Conservation (phyloP, 2,888 invertebrate species). For the Xestobium rufovillosum region DNA sequence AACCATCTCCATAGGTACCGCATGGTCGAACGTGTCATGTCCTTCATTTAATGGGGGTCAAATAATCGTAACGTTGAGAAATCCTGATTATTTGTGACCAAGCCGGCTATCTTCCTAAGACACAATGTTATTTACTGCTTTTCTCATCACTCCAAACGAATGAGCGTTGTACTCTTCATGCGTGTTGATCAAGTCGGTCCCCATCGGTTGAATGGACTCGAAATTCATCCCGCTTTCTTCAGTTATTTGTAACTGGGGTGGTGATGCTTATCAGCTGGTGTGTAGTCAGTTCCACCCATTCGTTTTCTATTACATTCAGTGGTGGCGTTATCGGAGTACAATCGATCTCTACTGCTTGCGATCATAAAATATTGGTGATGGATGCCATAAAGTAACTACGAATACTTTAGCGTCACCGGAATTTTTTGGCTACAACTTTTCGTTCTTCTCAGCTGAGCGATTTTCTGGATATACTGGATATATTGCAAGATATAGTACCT, state of each 20-base stretch:
- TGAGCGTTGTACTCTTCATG: too few relatives aligned
- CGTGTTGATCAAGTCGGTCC: conserved; percentile 11
- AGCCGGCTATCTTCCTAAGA: conserved; percentile 14
- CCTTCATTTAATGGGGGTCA: conserved; percentile 14
- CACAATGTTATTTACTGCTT: conserved; percentile 21
- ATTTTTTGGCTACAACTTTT: conserved; percentile 25
- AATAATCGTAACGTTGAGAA: conserved; percentile 16
- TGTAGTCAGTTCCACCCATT: conserved; percentile 20
- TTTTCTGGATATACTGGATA: conserved; percentile 25
- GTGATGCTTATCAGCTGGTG: conserved; percentile 8
- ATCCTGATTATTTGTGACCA: conserved; percentile 16
- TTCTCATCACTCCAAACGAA: conserved; percentile 19
- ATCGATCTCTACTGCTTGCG: conserved; percentile 13
- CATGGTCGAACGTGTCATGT: conserved; percentile 14
- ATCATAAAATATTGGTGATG: conserved; percentile 20
- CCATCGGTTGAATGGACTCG: conserved; percentile 19
- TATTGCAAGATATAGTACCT: conserved; percentile 28
- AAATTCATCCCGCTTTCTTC: conserved; percentile 13
- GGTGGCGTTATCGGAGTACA: conserved; percentile 21
- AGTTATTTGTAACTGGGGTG: conserved; percentile 12
- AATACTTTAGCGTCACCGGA: conserved; percentile 22
- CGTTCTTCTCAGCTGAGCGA: conserved; percentile 18
- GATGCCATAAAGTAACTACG: conserved; percentile 23
- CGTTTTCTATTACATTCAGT: conserved; percentile 16
- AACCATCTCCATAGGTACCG: too few relatives aligned